Base-by-base conservation (phyloP, 2,113 vertebrate genomes). In the Rhagologus leucostigma region DNA sequence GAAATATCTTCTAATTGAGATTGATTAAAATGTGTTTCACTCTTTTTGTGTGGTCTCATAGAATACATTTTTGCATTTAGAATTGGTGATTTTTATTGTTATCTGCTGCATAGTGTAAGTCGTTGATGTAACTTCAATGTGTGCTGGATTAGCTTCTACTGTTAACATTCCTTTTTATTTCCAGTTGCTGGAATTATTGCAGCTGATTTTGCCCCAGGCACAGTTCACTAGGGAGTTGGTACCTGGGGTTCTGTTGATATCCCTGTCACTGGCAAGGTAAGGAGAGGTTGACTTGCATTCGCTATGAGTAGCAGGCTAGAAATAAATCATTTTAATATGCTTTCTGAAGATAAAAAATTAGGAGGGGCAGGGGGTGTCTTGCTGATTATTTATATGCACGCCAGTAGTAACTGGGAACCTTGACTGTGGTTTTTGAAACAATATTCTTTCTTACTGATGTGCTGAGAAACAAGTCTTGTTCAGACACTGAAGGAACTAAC, bases 191-290 rank as follows among this genome's bases (percentile, higher is more conserved):
- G 98, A 90, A 99, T 98, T 93, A 98, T 98, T 97, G 98, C 96
- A 17, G 98, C 98, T 94, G 98, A 99, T 97, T 99, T 98, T 98
- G 98, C 98, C 84, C 96, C 97, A 47, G 98, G 98, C 93, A 97
- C 92, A 11, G 97, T 98, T 76, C 98, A 98, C 93, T 97, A 97
- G 98, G 98, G 98, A 97, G 97, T 98, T 42, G 98, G 98, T 96
- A 98, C 98, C 95, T 98, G 98, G 98, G 98, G 98, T 95, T 99
- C 98, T 50, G 98, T 98, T 98, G 98, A 99, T 98, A 98, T 99
- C 96, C 98, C 98, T 97, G 96, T 99, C 96, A 98, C 97, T 95
- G 98, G 98, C 87, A 98, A 98, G 98, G 98, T 98, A 96, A 98
- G 96, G 78, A 82, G 74, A 95, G 94, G 62, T 41, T 95, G 95